A percentile compares a stretch with the other conserved stretches of the same genome.
These are phyloP conservation scores for Chascanopsetta lugubris DNA, from an alignment of 2,113 vertebrate species.

Conservation along the genomic window DNA sequence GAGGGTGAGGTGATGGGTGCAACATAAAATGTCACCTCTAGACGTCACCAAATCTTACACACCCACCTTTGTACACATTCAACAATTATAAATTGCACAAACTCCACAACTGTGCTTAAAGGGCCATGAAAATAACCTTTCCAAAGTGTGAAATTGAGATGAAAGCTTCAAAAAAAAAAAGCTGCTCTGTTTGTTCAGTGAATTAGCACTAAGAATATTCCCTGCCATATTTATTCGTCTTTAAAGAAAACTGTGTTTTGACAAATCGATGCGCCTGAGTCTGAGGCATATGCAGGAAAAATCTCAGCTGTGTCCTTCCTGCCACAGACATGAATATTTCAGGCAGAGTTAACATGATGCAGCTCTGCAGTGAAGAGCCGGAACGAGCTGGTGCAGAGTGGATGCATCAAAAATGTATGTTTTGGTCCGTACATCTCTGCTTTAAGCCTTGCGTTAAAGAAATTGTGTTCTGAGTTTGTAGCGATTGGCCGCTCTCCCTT, in stretches of 20 bases:
- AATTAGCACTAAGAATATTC: too few species aligned
- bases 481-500: background rate
- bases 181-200: too few species aligned
- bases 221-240: background rate
- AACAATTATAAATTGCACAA: too few species aligned
- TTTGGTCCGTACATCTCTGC: background rate
- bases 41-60: too few species aligned
- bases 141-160: too few species aligned
- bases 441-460: background rate
- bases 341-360: background rate
- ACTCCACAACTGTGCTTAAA: too few species aligned
- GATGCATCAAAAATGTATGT: background rate
- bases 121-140: too few species aligned
- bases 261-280: background rate
- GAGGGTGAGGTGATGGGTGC: too few species aligned
- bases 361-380: background rate
- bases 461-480: constrained; percentile 5
- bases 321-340: background rate
- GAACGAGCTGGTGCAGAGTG: background rate
- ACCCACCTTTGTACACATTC: too few species aligned
- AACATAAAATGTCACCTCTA: too few species aligned
- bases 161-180: too few species aligned
- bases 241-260: background rate
- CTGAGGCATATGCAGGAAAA: background rate
- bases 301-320: background rate